phyloP scores from a whole-genome alignment of 1,140 invertebrate genomes.

The Dufourea novaeangliae region DNA sequence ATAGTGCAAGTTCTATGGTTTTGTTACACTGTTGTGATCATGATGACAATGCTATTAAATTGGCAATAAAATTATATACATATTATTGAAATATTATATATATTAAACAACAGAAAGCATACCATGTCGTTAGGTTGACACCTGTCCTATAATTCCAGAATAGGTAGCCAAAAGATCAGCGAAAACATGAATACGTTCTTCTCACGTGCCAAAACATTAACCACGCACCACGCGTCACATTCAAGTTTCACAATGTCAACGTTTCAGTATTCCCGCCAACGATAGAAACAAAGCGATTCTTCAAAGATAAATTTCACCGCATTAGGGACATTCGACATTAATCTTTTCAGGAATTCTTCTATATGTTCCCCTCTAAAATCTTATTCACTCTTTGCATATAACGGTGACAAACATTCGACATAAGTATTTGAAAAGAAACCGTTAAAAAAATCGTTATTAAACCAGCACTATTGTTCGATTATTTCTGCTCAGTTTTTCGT shows the following conservation, averaged over 20 bases:
- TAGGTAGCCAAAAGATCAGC: background rate
- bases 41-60: background rate
- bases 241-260: constrained; percentile 13
- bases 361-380: too few relatives aligned
- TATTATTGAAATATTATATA: too few relatives aligned
- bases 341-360: too few relatives aligned
- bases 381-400: background rate
- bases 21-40: background rate
- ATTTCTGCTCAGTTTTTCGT: too few relatives aligned
- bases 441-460: background rate
- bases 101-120: constrained; percentile 21
- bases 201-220: constrained; percentile 8
- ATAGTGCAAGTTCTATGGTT: background rate
- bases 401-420: background rate
- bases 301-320: background rate
- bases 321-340: background rate
- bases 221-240: background rate
- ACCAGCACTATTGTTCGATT: too few relatives aligned
- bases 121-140: constrained; percentile 31
- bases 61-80: background rate
- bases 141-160: constrained; percentile 24
- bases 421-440: too few relatives aligned
- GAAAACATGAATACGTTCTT: background rate
- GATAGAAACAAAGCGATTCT: background rate
- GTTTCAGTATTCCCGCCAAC: background rate